phyloP scores from a whole-genome alignment of 2,113 vertebrate species.

The Brienomyrus longianalis region DNA sequence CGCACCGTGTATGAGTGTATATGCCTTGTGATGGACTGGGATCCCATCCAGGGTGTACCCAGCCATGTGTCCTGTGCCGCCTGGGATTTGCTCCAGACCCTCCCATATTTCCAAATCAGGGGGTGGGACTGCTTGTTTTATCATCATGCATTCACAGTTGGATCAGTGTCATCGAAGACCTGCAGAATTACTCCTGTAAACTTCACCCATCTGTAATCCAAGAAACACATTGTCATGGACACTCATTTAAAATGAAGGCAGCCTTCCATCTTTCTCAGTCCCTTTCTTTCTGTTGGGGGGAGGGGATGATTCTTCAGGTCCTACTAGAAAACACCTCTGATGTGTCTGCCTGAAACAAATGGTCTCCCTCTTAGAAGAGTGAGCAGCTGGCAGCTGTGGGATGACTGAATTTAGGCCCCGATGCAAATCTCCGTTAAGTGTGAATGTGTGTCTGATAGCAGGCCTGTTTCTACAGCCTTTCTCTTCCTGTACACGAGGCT shows the following conservation, averaged over 20 bases:
- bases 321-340: background rate
- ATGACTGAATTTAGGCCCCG: background rate
- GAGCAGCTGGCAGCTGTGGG: background rate
- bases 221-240: background rate
- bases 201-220: background rate
- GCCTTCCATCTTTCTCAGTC: background rate
- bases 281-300: background rate
- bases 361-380: background rate
- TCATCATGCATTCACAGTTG: background rate
- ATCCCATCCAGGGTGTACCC: background rate
- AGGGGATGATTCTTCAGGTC: background rate
- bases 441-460: background rate
- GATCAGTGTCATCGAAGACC: background rate
- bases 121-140: background rate
- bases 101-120: background rate
- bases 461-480: background rate
- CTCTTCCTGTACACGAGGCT: background rate
- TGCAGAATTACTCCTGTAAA: background rate
- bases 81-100: background rate
- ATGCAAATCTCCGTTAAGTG: background rate
- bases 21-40: background rate
- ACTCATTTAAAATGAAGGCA: background rate
- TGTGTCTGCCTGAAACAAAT: background rate
- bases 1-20: background rate
- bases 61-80: background rate